phyloP scores from a whole-genome alignment of 1,140 invertebrate species.

The Drosophila baimaii region DNA sequence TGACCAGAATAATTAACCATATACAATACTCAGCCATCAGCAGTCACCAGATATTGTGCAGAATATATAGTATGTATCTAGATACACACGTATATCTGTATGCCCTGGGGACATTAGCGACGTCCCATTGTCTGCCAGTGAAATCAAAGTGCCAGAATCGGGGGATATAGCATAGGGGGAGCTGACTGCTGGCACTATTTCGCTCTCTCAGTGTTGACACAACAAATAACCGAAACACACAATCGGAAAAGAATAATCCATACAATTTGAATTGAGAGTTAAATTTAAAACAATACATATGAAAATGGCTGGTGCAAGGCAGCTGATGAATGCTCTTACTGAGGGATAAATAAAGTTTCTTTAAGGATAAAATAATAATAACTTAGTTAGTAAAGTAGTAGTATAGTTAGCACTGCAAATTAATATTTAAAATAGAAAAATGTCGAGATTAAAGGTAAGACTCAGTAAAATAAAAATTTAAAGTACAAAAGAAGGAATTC shows the following conservation, averaged over 20 bases:
- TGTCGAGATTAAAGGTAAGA: not conserved
- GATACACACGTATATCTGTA: conserved; percentile 32
- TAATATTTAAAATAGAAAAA: not conserved
- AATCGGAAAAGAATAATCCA: conserved; percentile 26
- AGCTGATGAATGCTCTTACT: not conserved
- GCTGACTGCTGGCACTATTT: conserved; percentile 13
- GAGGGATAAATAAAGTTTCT: accelerated
- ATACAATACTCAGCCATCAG: conserved; percentile 34
- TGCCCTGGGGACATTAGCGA: conserved; percentile 45
- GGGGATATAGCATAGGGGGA: not conserved
- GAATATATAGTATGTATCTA: conserved; percentile 13
- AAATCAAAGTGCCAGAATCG: conserved; percentile 24
- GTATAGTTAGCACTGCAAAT: too few relatives aligned
- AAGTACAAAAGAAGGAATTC: not conserved
- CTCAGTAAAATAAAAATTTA: not conserved
- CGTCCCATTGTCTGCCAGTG: conserved; percentile 67
- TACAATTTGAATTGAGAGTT: conserved; percentile 69
- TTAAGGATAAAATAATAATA: not conserved
- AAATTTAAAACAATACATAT: conserved; percentile 48
- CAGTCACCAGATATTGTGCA: conserved; percentile 7
- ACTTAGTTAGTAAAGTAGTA: not conserved
- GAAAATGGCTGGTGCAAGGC: not conserved
- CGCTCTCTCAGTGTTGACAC: conserved; percentile 35
- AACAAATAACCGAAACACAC: conserved; percentile 59
- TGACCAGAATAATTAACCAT: conserved; percentile 69